Conservation (phyloP, 2,113 vertebrate species). For the Oreochromis spilurus region DNA sequence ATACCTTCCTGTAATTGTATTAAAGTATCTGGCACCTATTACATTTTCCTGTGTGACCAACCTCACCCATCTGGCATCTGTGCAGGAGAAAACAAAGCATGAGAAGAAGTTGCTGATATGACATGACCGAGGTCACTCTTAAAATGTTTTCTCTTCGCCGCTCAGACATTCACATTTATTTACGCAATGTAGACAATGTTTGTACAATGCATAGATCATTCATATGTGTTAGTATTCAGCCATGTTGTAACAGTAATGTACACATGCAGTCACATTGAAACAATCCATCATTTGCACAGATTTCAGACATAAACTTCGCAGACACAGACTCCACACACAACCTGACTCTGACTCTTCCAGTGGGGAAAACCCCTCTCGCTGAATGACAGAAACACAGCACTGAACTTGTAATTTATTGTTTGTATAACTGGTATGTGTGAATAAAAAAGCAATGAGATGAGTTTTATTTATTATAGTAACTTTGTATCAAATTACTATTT, state of each 20-base stretch:
- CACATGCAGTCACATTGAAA: neutral
- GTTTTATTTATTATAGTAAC: constrained; percentile 96
- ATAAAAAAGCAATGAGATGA: constrained; percentile 82
- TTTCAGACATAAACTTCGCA: neutral
- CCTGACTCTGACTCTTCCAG: constrained; percentile 45
- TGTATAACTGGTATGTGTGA: constrained; percentile 93
- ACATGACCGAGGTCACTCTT: neutral
- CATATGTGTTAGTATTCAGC: constrained; percentile 32
- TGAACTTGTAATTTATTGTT: constrained; percentile 99
- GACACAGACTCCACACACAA: neutral
- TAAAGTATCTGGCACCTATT: neutral
- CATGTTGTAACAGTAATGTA: constrained; percentile 24
- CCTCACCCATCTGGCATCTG: constrained; percentile 8
- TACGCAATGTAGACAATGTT: constrained; percentile 27
- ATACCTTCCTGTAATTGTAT: constrained; percentile 15
- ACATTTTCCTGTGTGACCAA: constrained; percentile 4
- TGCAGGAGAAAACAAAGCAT: neutral
- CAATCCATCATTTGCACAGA: neutral
- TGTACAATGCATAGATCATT: constrained; percentile 22
- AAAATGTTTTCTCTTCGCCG: neutral
- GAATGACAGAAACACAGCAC: constrained; percentile 83
- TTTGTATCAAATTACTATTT: constrained; percentile 93
- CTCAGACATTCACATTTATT: constrained; percentile 5
- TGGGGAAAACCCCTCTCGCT: constrained; percentile 45
- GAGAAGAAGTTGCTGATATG: neutral